Evolutionary conservation across 1,140 invertebrate genomes (phyloP), one percentile per base, ranked within the genome.

Genomic region (Drosophila sp.): DNA sequence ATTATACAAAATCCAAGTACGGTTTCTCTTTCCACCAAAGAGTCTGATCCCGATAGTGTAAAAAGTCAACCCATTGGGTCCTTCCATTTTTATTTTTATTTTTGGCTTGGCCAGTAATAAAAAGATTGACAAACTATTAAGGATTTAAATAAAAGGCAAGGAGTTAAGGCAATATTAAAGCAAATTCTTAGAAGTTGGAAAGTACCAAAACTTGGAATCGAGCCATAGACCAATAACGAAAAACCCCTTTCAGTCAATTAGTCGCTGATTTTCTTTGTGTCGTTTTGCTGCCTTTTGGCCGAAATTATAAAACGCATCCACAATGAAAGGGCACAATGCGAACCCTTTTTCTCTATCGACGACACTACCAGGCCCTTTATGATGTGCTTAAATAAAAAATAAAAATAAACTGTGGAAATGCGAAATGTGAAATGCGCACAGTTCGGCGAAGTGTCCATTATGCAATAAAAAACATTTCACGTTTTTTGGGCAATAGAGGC

Each of bases 161-260:
- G 69, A 76, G 73, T 76, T 76, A 72, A 53, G 40, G 6, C 9
- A 41, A 29, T 16, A 57, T 27, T 50, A 51, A n/a, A 25, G 1
- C 25, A 3, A 18, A 40, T 72, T 72, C 64, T 18, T 6, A 18
- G 63, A 66, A 72, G 9, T n/a, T 36, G 3, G 0, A 36, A 53
- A 43, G n/a, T 14, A 16, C 1, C 25, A 32, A 11, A 11, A 65
- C 50, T 38, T 8, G 32, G 29, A 48, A 66, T 57, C 41, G 32
- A 2, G 18, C 29, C 58, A 36, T 34, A 36, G 16, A 21, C 53
- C 45, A 14, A 45, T 18, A 54, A 54, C 7, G 13, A 8, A 41
- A 74, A 74, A 74, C 78, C 82, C 81, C 82, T 87, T 87, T 87
- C 76, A 87, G 82, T 87, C 82, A 87, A 87, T 87, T 87, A 87